These are phyloP conservation scores for Microplitis deprimator DNA, from an alignment of 2,888 invertebrate genomes.

Conservation along the genomic window DNA sequence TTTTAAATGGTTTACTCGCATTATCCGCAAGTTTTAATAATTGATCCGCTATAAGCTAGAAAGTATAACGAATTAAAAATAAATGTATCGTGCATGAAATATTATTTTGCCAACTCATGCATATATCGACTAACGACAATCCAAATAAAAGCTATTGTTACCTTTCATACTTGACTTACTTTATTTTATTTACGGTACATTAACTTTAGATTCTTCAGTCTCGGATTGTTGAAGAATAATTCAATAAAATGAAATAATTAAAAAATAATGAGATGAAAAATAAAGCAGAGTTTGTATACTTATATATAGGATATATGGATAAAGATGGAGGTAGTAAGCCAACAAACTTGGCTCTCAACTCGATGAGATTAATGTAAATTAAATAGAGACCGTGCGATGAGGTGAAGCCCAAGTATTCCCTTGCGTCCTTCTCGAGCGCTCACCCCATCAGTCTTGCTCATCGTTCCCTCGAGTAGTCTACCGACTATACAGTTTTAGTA, in stretches of 20 bases:
- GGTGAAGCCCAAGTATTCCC: conserved; percentile 45
- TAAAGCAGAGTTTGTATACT: not conserved
- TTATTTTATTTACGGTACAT: not conserved
- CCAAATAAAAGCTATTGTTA: no score
- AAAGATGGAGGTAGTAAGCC: conserved; percentile 42
- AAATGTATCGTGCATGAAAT: no score
- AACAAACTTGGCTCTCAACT: conserved; percentile 44
- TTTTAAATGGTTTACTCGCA: not conserved
- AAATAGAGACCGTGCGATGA: conserved; percentile 51
- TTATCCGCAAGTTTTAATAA: no score
- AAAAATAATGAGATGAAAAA: not conserved
- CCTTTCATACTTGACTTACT: not conserved
- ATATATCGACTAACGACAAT: no score
- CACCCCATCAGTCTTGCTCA: conserved; percentile 36
- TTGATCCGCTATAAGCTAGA: no score
- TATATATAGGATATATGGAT: conserved; percentile 25
- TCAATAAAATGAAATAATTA: not conserved
- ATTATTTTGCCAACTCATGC: no score
- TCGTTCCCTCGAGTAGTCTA: conserved; percentile 32
- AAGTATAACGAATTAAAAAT: no score
- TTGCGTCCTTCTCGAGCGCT: conserved; percentile 31
- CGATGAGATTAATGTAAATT: conserved; percentile 54
- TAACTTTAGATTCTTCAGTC: not conserved
- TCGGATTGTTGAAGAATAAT: not conserved
- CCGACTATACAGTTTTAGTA: not conserved